Evolutionary conservation across 2,888 invertebrate genomes (phyloP), one percentile per base, ranked within the genome.

Genomic region (Mechanitis mazaeus): DNA sequence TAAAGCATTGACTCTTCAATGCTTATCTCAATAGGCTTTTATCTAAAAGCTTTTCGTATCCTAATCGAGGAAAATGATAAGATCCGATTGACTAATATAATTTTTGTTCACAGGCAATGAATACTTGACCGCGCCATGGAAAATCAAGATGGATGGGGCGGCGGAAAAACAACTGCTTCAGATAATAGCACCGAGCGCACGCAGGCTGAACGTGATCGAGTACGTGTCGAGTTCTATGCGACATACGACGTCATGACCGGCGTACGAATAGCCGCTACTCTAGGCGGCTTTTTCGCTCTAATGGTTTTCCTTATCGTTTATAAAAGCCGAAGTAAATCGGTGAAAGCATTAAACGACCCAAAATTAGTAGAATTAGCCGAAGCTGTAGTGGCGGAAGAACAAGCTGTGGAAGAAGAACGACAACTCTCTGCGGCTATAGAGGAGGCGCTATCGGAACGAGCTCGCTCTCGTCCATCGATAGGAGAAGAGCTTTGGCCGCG

Each of bases 241-340:
- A 95, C 96, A 46, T 97, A 97, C 88, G 96, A 97, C 91, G 95
- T 95, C 83, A 97, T 96, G 96, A 97, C 97, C 75, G 97, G 97
- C 70, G 94, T 97, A 69, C 93, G 97, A 70, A 97, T 97, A 85
- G 97, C 97, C 72, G 95, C 95, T 72, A 97, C 97, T 3, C 91
- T 97, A 59, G 96, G 97, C 75, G 96, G 96, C 74, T 96, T 97
- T 87, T 97, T 97, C 87, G 94, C 95, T 68, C 91, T 97, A 75
- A 97, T 97, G 95, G 96, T 97, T 56, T 94, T 97, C 81, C 92
- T 97, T 78, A 95, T 97, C 73, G 93, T 97, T 68, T 97, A 96
- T 91, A 97, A 97, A 87, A 96, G 96, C 84, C 94, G 95, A 72
- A 94, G 94, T 78, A 94, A 94, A 91, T 93, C 94, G 65, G 92